Evolutionary conservation across 2,113 vertebrate species (phyloP).

Genomic region (Gymnobelideus leadbeateri): DNA sequence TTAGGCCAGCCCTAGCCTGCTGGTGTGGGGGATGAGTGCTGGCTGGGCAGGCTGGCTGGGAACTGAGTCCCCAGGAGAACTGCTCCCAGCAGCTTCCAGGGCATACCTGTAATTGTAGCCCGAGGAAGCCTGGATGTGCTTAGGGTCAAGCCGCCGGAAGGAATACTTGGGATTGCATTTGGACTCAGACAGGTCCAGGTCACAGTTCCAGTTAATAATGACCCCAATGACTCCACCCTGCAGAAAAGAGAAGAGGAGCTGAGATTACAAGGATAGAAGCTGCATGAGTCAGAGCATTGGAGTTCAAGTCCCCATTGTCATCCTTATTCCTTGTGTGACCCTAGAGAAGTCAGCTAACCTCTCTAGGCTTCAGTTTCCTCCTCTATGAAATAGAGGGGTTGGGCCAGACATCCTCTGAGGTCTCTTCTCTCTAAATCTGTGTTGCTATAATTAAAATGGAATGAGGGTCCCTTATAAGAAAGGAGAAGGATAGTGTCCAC

Average conservation of each 20-base stretch:
- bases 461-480: background rate
- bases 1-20: background rate
- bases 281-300: background rate
- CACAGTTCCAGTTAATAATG: conserved; percentile 90
- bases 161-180: conserved; percentile 89
- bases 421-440: background rate
- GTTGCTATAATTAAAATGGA: background rate
- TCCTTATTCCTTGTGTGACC: background rate
- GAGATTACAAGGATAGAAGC: background rate
- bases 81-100: background rate
- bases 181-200: conserved; percentile 87
- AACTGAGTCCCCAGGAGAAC: background rate
- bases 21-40: background rate
- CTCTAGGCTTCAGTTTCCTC: background rate
- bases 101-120: conserved; percentile 90
- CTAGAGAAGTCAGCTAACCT: too few species aligned
- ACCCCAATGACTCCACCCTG: conserved; percentile 91
- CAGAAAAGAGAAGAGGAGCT: background rate
- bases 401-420: background rate
- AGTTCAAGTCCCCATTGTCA: background rate
- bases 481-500: too few species aligned
- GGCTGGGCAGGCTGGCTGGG: background rate
- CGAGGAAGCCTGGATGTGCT: conserved; percentile 81
- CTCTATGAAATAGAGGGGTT: background rate
- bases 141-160: conserved; percentile 89